These are phyloP conservation scores for Latrodectus elegans DNA, from an alignment of 2,888 invertebrate genomes.

Conservation along the genomic window DNA sequence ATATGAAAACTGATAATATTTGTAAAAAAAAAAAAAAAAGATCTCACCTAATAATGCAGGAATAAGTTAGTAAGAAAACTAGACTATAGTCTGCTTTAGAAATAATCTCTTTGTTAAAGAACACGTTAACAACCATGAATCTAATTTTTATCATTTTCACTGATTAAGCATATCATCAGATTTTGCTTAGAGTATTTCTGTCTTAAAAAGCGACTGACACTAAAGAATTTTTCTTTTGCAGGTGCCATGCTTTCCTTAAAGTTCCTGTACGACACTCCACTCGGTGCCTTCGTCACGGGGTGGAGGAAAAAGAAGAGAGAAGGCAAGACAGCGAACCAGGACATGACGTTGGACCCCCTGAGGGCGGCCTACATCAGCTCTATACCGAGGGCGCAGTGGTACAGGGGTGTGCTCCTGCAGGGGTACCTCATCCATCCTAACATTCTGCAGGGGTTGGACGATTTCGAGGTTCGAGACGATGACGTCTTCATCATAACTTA, in stretches of 20 bases:
- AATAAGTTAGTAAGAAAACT: too few relatives aligned
- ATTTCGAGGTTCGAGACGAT: slow-evolving; percentile 83
- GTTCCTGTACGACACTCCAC: slow-evolving; percentile 68
- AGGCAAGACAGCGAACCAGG: slow-evolving; percentile 20
- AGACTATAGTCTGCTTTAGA: too few relatives aligned
- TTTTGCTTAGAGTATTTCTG: too few relatives aligned
- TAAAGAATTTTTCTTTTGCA: neutral
- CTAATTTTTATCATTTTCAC: too few relatives aligned
- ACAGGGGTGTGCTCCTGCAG: slow-evolving; percentile 69
- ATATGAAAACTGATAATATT: too few relatives aligned
- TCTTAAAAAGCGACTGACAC: too few relatives aligned
- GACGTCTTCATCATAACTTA: slow-evolving; percentile 92
- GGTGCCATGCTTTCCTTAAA: slow-evolving; percentile 68
- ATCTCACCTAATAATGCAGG: too few relatives aligned
- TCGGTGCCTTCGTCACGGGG: slow-evolving; percentile 65
- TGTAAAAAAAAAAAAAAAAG: too few relatives aligned
- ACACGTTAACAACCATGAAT: too few relatives aligned
- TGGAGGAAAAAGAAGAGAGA: slow-evolving; percentile 32
- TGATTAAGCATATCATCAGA: too few relatives aligned
- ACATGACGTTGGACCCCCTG: slow-evolving; percentile 28
- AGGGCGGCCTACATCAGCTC: slow-evolving; percentile 66
- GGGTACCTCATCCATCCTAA: slow-evolving; percentile 71
- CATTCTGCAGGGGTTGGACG: slow-evolving; percentile 72
- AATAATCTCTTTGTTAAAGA: too few relatives aligned
- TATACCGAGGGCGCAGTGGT: slow-evolving; percentile 70